These are phyloP conservation scores for Pseudonaja textilis DNA, from an alignment of 2,113 vertebrate species.

Conservation along the genomic window DNA sequence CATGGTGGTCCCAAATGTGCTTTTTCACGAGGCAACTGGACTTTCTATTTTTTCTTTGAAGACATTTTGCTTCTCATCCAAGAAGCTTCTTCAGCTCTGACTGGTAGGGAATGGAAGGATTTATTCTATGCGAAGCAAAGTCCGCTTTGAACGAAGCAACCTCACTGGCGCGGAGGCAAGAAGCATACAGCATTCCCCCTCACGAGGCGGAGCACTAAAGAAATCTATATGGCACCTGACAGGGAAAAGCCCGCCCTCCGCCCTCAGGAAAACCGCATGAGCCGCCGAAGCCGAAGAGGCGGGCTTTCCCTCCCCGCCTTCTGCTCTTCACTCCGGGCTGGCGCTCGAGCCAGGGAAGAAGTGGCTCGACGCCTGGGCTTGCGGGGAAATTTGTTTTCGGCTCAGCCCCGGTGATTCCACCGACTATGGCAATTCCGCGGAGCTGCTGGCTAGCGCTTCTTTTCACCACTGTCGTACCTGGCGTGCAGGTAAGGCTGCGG, in stretches of 20 bases:
- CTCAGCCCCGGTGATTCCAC: constrained; percentile 27
- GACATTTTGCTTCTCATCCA: no score
- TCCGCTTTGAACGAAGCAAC: not conserved
- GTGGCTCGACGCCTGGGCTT: constrained; percentile 24
- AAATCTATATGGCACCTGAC: not conserved
- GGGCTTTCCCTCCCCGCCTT: not conserved
- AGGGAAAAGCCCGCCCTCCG: not conserved
- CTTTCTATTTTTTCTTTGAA: no score
- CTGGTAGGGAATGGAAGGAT: no score
- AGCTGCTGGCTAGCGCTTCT: constrained; percentile 53
- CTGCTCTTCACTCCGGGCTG: not conserved
- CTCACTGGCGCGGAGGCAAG: not conserved
- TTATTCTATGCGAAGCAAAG: no score
- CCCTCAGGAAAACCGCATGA: constrained; percentile 56
- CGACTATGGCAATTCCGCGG: constrained; percentile 42
- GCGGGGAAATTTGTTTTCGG: constrained; percentile 48
- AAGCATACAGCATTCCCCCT: not conserved
- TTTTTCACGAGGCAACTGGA: no score
- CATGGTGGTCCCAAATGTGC: no score
- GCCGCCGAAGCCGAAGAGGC: constrained; percentile 36
- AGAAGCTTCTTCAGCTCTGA: no score
- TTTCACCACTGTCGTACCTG: constrained; percentile 35
- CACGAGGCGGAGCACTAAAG: not conserved
- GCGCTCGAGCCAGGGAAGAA: not conserved
- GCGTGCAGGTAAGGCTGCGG: constrained; percentile 49